These are phyloP conservation scores for Enteromius anoplus DNA, from an alignment of 2,797 vertebrate species.

Conservation along the genomic window DNA sequence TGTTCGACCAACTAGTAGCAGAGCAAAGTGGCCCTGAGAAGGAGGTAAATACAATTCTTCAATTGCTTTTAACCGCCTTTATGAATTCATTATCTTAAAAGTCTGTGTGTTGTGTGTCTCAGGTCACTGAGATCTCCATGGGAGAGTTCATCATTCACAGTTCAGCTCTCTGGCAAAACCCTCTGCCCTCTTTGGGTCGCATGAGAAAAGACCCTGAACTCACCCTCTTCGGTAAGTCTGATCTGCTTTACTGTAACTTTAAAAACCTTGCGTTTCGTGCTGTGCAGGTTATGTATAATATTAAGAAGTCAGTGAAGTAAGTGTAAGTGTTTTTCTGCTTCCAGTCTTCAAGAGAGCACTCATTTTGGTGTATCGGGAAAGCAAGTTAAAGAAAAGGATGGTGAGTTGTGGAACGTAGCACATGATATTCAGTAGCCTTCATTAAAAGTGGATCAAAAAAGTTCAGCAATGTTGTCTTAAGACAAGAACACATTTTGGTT, in stretches of 20 bases:
- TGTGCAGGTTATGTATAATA: not conserved
- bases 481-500: no score
- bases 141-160: constrained; percentile 92
- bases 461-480: no score
- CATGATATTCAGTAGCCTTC: no score
- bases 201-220: constrained; percentile 89
- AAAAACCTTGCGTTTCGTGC: not conserved
- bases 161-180: constrained; percentile 89
- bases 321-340: constrained; percentile 45
- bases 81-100: not conserved
- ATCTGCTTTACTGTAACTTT: not conserved
- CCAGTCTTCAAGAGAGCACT: constrained; percentile 93
- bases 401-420: constrained; percentile 74
- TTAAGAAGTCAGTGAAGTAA: not conserved
- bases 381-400: constrained; percentile 91
- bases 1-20: constrained; percentile 91
- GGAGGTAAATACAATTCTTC: constrained; percentile 77
- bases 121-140: constrained; percentile 95
- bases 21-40: constrained; percentile 86
- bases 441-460: no score
- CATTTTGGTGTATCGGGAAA: constrained; percentile 89
- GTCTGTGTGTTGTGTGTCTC: not conserved
- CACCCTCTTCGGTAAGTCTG: constrained; percentile 85
- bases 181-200: constrained; percentile 84
- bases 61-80: not conserved